Conservation (phyloP, 2,113 vertebrate species). For the Ascaphus truei region DNA sequence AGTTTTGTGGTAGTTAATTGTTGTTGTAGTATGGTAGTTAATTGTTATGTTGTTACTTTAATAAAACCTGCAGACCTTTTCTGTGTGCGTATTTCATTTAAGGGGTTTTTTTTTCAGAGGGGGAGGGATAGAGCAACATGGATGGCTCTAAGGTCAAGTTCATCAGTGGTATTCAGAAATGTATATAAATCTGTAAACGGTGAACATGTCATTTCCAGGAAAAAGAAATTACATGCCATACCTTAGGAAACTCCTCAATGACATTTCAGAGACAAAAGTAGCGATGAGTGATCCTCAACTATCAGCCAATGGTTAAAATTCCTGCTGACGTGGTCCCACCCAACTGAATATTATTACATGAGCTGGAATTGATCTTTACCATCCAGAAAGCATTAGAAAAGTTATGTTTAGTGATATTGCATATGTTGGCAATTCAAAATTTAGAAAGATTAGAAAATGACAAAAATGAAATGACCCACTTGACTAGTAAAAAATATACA, state of each 20-base stretch:
- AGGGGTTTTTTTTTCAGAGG: too few relatives aligned
- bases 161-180: background rate
- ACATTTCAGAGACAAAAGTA: conserved; percentile 12
- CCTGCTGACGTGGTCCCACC: conserved; percentile 2
- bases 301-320: background rate
- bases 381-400: background rate
- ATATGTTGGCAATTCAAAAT: background rate
- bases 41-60: too few relatives aligned
- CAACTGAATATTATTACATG: background rate
- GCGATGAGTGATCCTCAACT: conserved; percentile 18
- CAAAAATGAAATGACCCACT: too few relatives aligned
- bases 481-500: too few relatives aligned
- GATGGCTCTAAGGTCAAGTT: background rate
- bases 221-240: conserved; percentile 21
- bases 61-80: too few relatives aligned
- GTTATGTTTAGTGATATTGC: background rate
- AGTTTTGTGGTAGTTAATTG: too few relatives aligned
- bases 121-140: too few relatives aligned
- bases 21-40: too few relatives aligned
- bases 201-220: conserved; percentile 19
- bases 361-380: background rate
- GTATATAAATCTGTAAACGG: conserved; percentile 24
- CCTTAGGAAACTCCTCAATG: conserved; percentile 13
- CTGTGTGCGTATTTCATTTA: too few relatives aligned
- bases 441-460: background rate